A percentile compares a stretch with the other conserved stretches of the same genome.
These are phyloP conservation scores for Macrophya alboannulata DNA, from an alignment of 2,888 invertebrate genomes.

Conservation along the genomic window DNA sequence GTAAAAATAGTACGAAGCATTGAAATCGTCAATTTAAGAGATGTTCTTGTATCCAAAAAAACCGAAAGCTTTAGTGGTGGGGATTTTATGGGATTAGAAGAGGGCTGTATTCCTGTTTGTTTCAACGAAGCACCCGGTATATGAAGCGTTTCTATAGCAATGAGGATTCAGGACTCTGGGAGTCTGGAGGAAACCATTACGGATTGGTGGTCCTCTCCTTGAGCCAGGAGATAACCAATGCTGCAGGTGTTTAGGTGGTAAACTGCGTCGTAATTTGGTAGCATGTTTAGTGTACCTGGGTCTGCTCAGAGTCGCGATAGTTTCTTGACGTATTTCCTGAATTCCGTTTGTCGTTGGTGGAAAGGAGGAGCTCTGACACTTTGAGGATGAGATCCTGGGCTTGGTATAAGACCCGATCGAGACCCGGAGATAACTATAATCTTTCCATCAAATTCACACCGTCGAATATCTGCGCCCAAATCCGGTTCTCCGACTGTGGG, in stretches of 20 bases:
- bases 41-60: background rate
- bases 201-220: constrained; percentile 52
- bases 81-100: background rate
- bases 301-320: background rate
- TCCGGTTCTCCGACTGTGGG: constrained; percentile 46
- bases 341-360: background rate
- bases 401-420: background rate
- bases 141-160: constrained; percentile 41
- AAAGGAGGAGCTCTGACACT: background rate
- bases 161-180: constrained; percentile 44
- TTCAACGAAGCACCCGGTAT: constrained; percentile 57
- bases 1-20: background rate
- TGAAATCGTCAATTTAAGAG: background rate
- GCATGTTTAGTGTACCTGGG: background rate
- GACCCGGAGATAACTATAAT: constrained; percentile 52
- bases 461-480: constrained; percentile 30
- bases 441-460: constrained; percentile 57
- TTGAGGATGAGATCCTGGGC: constrained; percentile 9
- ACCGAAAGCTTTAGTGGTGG: background rate
- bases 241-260: constrained; percentile 37
- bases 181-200: constrained; percentile 71
- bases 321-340: constrained; percentile 32
- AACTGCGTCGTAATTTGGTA: constrained; percentile 13
- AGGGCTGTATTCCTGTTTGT: background rate
- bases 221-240: constrained; percentile 28